Evolutionary conservation across 2,113 vertebrate genomes (phyloP).

Genomic region (Sceloporus undulatus): DNA sequence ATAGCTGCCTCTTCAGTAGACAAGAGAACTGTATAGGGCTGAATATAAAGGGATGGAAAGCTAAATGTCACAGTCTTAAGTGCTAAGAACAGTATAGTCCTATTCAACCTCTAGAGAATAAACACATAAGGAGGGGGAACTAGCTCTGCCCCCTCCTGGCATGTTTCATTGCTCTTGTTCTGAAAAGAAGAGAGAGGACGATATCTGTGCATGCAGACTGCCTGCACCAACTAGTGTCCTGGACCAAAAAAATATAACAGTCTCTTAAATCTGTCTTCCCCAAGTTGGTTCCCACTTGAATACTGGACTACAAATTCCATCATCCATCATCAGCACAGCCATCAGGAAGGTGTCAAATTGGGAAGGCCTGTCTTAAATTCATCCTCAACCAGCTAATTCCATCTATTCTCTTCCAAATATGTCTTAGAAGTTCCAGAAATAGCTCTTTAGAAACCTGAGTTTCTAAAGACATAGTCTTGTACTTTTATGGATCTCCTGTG

Average conservation of each 20-base stretch:
- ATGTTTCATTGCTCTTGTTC: too few relatives aligned
- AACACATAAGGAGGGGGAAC: not conserved
- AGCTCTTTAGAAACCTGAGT: not conserved
- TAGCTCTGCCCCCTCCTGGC: too few relatives aligned
- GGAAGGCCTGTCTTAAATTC: not conserved
- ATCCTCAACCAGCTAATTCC: not conserved
- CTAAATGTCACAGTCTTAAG: not conserved
- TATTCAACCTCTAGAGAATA: not conserved
- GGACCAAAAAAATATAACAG: not conserved
- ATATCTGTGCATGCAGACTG: too few relatives aligned
- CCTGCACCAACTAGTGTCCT: too few relatives aligned
- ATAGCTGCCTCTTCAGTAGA: not conserved
- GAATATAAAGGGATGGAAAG: not conserved
- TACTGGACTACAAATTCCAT: not conserved
- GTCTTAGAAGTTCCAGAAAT: not conserved
- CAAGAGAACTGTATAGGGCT: not conserved
- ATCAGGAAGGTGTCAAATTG: not conserved
- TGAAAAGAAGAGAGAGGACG: too few relatives aligned
- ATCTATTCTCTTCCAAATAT: not conserved
- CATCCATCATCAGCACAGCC: not conserved
- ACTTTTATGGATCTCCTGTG: not conserved
- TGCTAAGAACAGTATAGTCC: not conserved
- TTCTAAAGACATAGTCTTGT: not conserved
- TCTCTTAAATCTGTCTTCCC: not conserved
- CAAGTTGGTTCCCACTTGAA: not conserved